Percentiles rank a stretch among this genome's conserved stretches.
phyloP scores from a whole-genome alignment of 1,140 invertebrate genomes.

The Asbolus verrucosus region DNA sequence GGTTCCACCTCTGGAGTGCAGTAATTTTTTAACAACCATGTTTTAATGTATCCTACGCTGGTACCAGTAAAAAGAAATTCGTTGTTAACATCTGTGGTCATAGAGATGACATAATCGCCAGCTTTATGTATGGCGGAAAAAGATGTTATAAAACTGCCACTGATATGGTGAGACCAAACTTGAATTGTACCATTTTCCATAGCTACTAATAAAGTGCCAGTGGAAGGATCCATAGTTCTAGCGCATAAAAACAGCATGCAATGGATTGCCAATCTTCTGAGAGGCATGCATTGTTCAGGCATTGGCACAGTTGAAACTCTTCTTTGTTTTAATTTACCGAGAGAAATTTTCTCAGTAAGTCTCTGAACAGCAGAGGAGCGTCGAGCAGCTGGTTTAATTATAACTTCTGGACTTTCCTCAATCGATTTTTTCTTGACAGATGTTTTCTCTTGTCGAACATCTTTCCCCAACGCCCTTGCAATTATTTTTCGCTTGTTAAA shows the following conservation, averaged over 20 bases:
- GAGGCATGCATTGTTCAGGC: conserved; percentile 56
- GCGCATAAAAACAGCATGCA: conserved; percentile 59
- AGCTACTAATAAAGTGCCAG: conserved; percentile 73
- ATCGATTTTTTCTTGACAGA: background rate
- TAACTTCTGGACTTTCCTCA: too few species aligned
- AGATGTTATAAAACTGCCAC: conserved; percentile 72
- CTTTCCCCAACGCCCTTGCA: conserved; percentile 15
- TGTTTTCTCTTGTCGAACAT: background rate
- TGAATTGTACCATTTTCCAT: conserved; percentile 77
- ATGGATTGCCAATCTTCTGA: conserved; percentile 58
- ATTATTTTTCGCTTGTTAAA: conserved; percentile 16
- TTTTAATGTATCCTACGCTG: conserved; percentile 77
- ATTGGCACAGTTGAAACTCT: conserved; percentile 53
- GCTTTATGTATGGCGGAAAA: conserved; percentile 75
- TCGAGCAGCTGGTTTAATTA: background rate
- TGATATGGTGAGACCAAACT: conserved; percentile 79
- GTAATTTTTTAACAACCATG: conserved; percentile 78
- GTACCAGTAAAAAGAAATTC: conserved; percentile 77
- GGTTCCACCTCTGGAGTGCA: conserved; percentile 56
- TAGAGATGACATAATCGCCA: conserved; percentile 74
- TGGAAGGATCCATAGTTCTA: conserved; percentile 56
- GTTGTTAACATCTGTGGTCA: conserved; percentile 74
- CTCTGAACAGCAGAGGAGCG: background rate
- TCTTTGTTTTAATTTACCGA: too few species aligned
- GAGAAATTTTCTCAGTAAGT: too few species aligned